Base-by-base conservation (phyloP, 2,888 invertebrate species). In the Habroteleia sp. region DNA sequence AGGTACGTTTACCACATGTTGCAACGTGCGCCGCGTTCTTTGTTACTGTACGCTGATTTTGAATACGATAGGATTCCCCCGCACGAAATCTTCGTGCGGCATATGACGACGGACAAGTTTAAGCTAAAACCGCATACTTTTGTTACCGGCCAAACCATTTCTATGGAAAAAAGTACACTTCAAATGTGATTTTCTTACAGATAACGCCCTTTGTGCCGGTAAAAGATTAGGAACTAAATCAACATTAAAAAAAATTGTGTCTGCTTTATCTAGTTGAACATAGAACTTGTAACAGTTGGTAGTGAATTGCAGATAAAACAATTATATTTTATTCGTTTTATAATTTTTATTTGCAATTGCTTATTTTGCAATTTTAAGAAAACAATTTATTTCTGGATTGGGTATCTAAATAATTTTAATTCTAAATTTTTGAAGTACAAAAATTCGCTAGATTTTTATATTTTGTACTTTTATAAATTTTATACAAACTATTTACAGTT, bases 1-100 rank as follows among this genome's bases (percentile, higher is more conserved):
- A 69, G 71, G 74, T 74, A 77, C 85, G 85, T 81, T 84, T 81
- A 83, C 84, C 86, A 85, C 84, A 86, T 86, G 86, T 84, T 84
- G 84, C 83, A 77, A 80, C 79, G 79, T 76, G 72, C 13, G 37
- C 16, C 42, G 37, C 11, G 48, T 13, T 69, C 60, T 75, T 75
- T 75, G 71, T 75, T 72, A 29, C 10, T 75, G 39, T 54, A 56
- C 71, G 56, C 35, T 76, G 75, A 74, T 75, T 71, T 29, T 48
- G 65, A 73, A 65, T 23, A 39, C 52, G 74, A 69, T 73, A 76
- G 68, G 73, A 62, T 62, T 46, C 62, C 62, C 56, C 54, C 27
- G 37, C 65, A 71, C 71, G 71, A 71, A 58, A 71, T 71, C 62
- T 50, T 62, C 50, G 41, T 54, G 46, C 50, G 41, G 58, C 58